Percentiles rank a stretch among this genome's conserved stretches.
phyloP scores from a whole-genome alignment of 2,797 vertebrate genomes.

The Melanotaenia maccullochi region DNA sequence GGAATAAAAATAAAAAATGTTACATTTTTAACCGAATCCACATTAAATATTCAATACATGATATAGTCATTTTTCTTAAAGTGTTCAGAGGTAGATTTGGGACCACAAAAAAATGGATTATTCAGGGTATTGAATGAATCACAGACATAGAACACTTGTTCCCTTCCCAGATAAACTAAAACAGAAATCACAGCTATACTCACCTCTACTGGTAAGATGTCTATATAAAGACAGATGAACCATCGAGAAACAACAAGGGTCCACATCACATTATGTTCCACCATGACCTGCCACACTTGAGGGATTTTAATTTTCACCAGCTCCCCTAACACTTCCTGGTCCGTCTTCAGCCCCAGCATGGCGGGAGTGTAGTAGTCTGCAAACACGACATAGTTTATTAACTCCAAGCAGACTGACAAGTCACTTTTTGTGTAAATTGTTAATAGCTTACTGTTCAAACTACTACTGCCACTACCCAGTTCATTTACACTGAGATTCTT shows the following conservation, averaged over 20 bases:
- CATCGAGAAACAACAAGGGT: slow-evolving; percentile 93
- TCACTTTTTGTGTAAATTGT: background rate
- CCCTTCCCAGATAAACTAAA: background rate
- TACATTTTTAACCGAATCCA: too few species aligned
- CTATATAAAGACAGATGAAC: slow-evolving; percentile 97
- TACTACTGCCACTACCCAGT: background rate
- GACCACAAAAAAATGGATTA: background rate
- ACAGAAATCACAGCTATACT: slow-evolving; percentile 29
- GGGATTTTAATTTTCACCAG: slow-evolving; percentile 91
- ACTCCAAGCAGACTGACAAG: background rate
- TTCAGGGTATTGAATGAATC: background rate
- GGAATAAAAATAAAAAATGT: too few species aligned
- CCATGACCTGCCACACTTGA: slow-evolving; percentile 88
- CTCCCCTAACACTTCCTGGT: slow-evolving; percentile 95
- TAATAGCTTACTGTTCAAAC: slow-evolving; percentile 1
- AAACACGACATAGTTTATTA: slow-evolving; percentile 2
- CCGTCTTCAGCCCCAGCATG: slow-evolving; percentile 93
- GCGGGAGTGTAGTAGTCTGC: slow-evolving; percentile 93
- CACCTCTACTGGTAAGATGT: slow-evolving; percentile 94
- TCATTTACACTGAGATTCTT: background rate
- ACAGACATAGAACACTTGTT: background rate
- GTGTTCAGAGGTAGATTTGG: background rate
- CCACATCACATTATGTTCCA: slow-evolving; percentile 90
- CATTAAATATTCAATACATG: too few species aligned
- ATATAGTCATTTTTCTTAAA: background rate